phyloP scores from a whole-genome alignment of 2,888 invertebrate species.

The Noctua fimbriata region DNA sequence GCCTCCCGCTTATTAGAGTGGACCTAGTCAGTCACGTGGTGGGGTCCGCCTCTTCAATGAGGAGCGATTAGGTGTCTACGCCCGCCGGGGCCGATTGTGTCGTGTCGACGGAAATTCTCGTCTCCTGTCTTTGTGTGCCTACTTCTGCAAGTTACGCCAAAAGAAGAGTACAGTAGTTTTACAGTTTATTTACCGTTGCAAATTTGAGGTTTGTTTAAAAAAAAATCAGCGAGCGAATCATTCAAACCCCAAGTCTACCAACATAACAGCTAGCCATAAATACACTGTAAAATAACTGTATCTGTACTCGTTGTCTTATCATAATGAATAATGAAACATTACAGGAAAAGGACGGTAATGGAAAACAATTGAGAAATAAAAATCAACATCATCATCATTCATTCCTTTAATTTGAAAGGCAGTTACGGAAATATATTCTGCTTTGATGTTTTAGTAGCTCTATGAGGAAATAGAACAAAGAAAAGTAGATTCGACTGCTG shows the following conservation, averaged over 20 bases:
- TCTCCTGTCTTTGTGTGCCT: background rate
- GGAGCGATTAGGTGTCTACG: conserved; percentile 7
- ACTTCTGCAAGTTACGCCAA: background rate
- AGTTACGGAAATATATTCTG: background rate
- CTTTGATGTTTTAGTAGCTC: background rate
- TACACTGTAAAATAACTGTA: background rate
- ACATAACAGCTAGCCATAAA: background rate
- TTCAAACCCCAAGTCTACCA: background rate
- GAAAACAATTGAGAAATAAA: background rate
- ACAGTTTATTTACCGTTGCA: background rate
- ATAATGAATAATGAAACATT: background rate
- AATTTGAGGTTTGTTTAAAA: background rate
- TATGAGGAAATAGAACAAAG: background rate
- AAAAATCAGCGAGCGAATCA: background rate
- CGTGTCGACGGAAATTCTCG: conserved; percentile 14
- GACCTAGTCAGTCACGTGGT: conserved; percentile 31
- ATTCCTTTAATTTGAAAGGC: background rate
- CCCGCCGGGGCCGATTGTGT: conserved; percentile 1
- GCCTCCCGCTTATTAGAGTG: conserved; percentile 25
- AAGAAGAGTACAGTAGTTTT: background rate
- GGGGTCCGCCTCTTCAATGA: conserved; percentile 19
- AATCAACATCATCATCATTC: background rate
- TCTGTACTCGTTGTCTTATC: background rate
- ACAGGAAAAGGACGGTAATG: background rate
- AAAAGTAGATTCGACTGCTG: background rate